These are phyloP conservation scores for Trachelus iudaicus DNA, from an alignment of 2,888 invertebrate genomes.

Conservation along the genomic window DNA sequence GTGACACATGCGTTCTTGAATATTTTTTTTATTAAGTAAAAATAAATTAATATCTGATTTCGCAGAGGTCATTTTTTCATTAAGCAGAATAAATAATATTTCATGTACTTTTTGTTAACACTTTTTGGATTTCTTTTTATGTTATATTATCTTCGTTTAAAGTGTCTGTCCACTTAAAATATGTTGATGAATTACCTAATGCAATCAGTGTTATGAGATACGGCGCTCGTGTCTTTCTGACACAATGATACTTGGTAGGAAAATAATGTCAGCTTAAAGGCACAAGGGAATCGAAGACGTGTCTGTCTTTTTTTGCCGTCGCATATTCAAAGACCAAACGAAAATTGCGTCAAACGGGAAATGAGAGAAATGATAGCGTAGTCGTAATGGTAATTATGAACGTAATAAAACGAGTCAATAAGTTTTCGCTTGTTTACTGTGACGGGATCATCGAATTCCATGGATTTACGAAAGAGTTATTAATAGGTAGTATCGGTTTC, in stretches of 20 bases:
- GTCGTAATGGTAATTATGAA: background rate
- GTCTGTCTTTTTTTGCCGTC: background rate
- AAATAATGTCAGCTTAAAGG: background rate
- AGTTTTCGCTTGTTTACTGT: background rate
- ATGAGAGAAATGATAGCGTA: background rate
- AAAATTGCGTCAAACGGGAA: background rate
- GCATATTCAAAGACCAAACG: background rate
- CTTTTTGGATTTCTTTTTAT: no score
- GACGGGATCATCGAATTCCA: background rate
- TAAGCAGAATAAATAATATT: background rate
- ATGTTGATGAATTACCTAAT: background rate
- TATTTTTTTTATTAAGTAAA: no score
- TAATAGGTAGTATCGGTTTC: slow-evolving; percentile 15
- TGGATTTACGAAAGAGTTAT: slow-evolving; percentile 18
- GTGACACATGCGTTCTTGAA: background rate
- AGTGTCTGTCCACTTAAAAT: no score
- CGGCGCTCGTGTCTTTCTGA: no score
- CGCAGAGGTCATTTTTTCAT: background rate
- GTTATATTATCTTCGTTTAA: no score
- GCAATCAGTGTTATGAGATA: background rate
- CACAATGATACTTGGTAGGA: background rate
- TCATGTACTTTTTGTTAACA: no score
- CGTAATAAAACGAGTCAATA: background rate
- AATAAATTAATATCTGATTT: background rate
- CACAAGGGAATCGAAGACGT: background rate